Conservation (phyloP, 1,140 invertebrate species). For the Littorina saxatilis region DNA sequence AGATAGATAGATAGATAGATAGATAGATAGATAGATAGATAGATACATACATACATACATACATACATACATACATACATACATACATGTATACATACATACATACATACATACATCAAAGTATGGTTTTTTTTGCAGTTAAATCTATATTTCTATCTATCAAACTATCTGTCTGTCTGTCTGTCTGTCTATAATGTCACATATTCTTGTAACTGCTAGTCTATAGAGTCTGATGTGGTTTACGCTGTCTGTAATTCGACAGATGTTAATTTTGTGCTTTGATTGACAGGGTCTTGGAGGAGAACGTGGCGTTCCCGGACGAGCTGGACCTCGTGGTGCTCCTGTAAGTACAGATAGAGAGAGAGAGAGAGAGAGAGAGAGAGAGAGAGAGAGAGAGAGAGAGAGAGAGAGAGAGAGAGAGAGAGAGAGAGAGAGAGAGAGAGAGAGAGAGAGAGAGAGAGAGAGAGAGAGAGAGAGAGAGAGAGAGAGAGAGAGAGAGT, state of each 20-base stretch:
- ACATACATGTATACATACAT: background rate
- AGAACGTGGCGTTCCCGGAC: constrained; percentile 49
- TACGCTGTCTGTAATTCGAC: background rate
- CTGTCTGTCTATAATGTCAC: too few species aligned
- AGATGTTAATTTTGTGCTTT: constrained; percentile 3
- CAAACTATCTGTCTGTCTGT: too few species aligned
- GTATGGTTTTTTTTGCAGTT: background rate
- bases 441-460: too few species aligned
- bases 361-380: too few species aligned
- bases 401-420: too few species aligned
- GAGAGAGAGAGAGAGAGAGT: too few species aligned
- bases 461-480: too few species aligned
- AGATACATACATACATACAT: background rate
- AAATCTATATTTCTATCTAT: too few species aligned
- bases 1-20: background rate
- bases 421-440: too few species aligned
- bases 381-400: too few species aligned
- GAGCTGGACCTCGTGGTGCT: constrained; percentile 47
- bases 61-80: background rate
- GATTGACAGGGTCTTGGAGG: constrained; percentile 55
- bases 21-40: background rate
- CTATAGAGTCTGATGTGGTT: too few species aligned
- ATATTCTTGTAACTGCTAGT: too few species aligned
- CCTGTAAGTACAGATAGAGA: constrained; percentile 56
- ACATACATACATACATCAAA: background rate